Evolutionary conservation across 1,140 invertebrate genomes (phyloP).

Genomic region (Coboldia fuscipes): DNA sequence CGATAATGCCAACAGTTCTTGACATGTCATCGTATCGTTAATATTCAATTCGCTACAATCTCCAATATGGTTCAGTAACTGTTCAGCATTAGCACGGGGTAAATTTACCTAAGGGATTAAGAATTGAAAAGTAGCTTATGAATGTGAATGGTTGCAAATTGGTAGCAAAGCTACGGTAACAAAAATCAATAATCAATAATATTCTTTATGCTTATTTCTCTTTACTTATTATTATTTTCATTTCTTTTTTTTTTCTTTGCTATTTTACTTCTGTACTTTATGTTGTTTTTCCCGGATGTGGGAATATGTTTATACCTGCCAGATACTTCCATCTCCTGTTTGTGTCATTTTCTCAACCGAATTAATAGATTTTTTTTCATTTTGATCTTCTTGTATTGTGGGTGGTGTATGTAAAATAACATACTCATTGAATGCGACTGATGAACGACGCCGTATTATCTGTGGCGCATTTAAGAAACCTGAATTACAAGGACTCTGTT

Average conservation of each 20-base stretch:
- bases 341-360: slow-evolving; percentile 77
- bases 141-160: background rate
- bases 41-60: slow-evolving; percentile 29
- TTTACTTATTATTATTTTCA: background rate
- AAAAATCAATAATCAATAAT: background rate
- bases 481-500: slow-evolving; percentile 18
- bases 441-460: slow-evolving; percentile 42
- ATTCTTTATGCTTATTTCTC: background rate
- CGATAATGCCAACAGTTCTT: slow-evolving; percentile 72
- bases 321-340: slow-evolving; percentile 50
- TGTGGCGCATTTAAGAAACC: slow-evolving; percentile 30
- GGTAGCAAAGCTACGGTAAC: background rate
- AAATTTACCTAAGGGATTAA: slow-evolving; percentile 16
- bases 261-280: background rate
- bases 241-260: background rate
- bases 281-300: slow-evolving; percentile 12
- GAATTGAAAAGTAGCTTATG: background rate
- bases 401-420: slow-evolving; percentile 47
- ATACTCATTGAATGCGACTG: slow-evolving; percentile 73
- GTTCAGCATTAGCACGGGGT: slow-evolving; percentile 13
- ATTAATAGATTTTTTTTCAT: slow-evolving; percentile 42
- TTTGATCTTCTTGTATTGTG: slow-evolving; percentile 15
- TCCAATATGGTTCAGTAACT: slow-evolving; percentile 17
- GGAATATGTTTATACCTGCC: slow-evolving; percentile 22
- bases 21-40: slow-evolving; percentile 57